Percentiles rank a stretch among this genome's conserved stretches.
Conservation (phyloP, 2,797 vertebrate genomes). For the Menidia menidia region DNA sequence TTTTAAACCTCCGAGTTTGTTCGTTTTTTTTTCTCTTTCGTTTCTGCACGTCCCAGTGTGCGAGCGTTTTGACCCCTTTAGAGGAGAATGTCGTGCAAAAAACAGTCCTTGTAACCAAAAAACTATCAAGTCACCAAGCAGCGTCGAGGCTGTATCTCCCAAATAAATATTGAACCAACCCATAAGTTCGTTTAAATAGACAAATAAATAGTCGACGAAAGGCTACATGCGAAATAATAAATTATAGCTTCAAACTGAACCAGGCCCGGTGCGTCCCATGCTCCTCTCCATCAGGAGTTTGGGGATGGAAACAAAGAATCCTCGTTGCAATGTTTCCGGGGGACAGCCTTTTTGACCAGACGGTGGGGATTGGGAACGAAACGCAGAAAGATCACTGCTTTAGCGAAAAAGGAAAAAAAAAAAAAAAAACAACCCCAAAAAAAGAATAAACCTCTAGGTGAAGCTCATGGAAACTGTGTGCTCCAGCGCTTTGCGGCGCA, state of each 20-base stretch:
- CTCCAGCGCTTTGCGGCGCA: slow-evolving; percentile 97
- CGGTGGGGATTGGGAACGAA: slow-evolving; percentile 36
- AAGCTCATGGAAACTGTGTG: slow-evolving; percentile 99
- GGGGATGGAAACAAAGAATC: slow-evolving; percentile 36
- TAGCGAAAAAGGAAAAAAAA: slow-evolving; percentile 79
- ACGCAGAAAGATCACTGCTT: slow-evolving; percentile 29
- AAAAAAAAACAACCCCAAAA: slow-evolving; percentile 13
- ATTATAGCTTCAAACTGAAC: slow-evolving; percentile 42
- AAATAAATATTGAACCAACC: slow-evolving; percentile 57
- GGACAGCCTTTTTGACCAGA: slow-evolving; percentile 20
- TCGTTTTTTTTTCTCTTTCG: slow-evolving; percentile 15
- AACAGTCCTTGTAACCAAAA: slow-evolving; percentile 57
- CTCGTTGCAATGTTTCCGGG: slow-evolving; percentile 41
- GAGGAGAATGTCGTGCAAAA: slow-evolving; percentile 63
- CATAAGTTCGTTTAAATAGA: slow-evolving; percentile 71
- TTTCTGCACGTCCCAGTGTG: slow-evolving; percentile 73
- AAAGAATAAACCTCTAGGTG: slow-evolving; percentile 83
- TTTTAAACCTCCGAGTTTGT: slow-evolving; percentile 76
- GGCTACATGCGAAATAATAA: slow-evolving; percentile 62
- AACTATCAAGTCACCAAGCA: slow-evolving; percentile 47
- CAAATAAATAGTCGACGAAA: slow-evolving; percentile 49
- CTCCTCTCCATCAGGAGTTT: slow-evolving; percentile 17
- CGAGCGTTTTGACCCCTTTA: slow-evolving; percentile 52
- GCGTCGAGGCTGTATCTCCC: slow-evolving; percentile 19
- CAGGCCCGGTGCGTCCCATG: slow-evolving; percentile 30